Percentiles rank a stretch among this genome's conserved stretches.
Evolutionary conservation across 1,140 invertebrate species (phyloP).

Genomic region (Drosophila triauraria): DNA sequence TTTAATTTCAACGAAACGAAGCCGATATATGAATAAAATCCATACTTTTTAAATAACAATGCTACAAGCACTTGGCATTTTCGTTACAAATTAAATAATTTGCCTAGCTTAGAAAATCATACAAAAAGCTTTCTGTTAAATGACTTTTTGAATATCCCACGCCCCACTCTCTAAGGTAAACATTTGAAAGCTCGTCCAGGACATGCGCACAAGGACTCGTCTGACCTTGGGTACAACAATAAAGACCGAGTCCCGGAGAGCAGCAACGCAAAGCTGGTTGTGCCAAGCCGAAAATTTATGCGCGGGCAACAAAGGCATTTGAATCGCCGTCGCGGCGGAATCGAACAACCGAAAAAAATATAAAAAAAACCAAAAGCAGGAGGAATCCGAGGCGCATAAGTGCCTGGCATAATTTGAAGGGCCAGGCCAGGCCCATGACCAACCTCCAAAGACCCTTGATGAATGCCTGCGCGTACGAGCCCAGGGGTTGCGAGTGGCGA

Average conservation of each 20-base stretch:
- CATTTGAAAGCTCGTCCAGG: constrained; percentile 44
- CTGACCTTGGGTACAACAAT: constrained; percentile 64
- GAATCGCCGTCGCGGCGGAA: constrained; percentile 23
- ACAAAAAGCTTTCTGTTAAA: background rate
- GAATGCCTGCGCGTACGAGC: constrained; percentile 58
- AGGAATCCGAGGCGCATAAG: constrained; percentile 41
- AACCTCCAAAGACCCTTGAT: constrained; percentile 63
- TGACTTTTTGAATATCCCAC: constrained; percentile 8
- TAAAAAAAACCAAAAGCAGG: constrained; percentile 8
- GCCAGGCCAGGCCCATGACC: constrained; percentile 25
- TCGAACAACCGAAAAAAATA: background rate
- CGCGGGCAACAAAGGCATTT: constrained; percentile 43
- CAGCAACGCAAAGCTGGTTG: constrained; percentile 64
- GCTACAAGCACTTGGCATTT: background rate
- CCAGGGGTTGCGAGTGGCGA: constrained; percentile 47
- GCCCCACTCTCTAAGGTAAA: background rate
- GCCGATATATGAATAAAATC: no score
- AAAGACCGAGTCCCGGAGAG: constrained; percentile 12
- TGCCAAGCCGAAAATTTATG: constrained; percentile 42
- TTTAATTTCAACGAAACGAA: no score
- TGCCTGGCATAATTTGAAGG: constrained; percentile 55
- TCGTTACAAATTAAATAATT: background rate
- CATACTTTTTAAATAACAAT: no score
- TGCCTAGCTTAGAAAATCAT: background rate
- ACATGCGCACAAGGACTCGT: constrained; percentile 56